These are phyloP conservation scores for Chymomyza amoena DNA, from an alignment of 2,888 invertebrate genomes.

Conservation along the genomic window DNA sequence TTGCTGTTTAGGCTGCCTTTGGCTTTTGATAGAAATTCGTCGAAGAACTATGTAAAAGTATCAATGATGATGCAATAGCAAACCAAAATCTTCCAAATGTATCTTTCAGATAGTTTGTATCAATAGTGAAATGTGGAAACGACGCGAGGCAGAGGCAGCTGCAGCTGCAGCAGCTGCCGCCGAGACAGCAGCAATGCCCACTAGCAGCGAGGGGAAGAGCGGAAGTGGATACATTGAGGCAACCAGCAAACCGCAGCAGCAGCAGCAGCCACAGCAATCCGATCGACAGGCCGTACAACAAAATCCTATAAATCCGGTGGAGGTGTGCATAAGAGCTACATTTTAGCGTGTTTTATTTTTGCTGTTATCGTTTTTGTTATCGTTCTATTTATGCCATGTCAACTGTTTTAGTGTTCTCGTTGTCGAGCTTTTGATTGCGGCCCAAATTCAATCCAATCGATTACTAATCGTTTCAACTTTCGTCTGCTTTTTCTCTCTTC, in stretches of 20 bases:
- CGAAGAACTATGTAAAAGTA: not conserved
- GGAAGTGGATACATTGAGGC: conserved; percentile 32
- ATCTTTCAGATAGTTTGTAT: conserved; percentile 72
- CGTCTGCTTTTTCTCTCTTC: conserved; percentile 36
- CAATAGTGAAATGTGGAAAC: conserved; percentile 55
- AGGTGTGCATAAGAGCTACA: conserved; percentile 36
- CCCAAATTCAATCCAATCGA: conserved; percentile 15
- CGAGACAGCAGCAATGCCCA: not conserved
- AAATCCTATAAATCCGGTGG: conserved; percentile 18
- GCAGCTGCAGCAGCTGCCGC: conserved; percentile 22
- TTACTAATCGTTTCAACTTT: conserved; percentile 39
- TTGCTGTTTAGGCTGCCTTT: not conserved
- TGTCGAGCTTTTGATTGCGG: not conserved
- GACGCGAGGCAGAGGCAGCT: conserved; percentile 50
- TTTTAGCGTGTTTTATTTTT: conserved; percentile 7
- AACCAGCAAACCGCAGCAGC: conserved; percentile 8
- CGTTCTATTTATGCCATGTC: not conserved
- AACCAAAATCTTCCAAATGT: conserved; percentile 50
- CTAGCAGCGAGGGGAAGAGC: not conserved
- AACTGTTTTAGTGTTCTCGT: not conserved
- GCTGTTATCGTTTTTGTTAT: conserved; percentile 10
- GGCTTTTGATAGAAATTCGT: no score
- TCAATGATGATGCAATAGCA: conserved; percentile 51
- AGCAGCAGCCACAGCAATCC: not conserved
- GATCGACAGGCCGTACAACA: conserved; percentile 15